phyloP scores from a whole-genome alignment of 2,888 invertebrate species.

The Hypsopygia costalis region DNA sequence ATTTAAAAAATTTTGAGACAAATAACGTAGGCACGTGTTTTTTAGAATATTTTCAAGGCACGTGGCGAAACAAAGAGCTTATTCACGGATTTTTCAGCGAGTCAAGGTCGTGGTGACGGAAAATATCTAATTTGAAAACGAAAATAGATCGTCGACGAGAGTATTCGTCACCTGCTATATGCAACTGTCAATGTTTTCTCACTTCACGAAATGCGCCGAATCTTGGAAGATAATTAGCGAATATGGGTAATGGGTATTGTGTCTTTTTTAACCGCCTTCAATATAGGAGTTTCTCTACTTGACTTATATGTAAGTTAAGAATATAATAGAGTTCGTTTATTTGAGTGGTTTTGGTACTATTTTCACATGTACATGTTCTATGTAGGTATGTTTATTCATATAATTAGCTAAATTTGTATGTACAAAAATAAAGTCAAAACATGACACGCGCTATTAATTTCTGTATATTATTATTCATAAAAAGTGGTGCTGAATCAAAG shows the following conservation, averaged over 20 bases:
- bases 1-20: background rate
- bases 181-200: constrained; percentile 7
- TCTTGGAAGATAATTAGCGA: constrained; percentile 2
- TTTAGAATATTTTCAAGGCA: constrained; percentile 3
- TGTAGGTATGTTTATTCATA: no score
- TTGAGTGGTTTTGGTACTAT: no score
- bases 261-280: no score
- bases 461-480: no score
- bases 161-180: constrained; percentile 5
- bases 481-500: no score
- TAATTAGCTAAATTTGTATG: no score
- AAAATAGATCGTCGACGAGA: constrained; percentile 5
- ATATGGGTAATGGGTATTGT: background rate
- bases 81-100: constrained; percentile 12
- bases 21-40: background rate
- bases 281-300: no score
- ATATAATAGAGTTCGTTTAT: no score
- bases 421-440: no score
- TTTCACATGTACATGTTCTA: no score
- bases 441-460: no score
- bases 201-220: background rate
- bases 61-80: constrained; percentile 15
- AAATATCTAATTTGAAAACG: constrained; percentile 6
- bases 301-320: no score
- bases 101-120: constrained; percentile 18